Evolutionary conservation across 2,113 vertebrate genomes (phyloP).

Genomic region (Perognathus longimembris): DNA sequence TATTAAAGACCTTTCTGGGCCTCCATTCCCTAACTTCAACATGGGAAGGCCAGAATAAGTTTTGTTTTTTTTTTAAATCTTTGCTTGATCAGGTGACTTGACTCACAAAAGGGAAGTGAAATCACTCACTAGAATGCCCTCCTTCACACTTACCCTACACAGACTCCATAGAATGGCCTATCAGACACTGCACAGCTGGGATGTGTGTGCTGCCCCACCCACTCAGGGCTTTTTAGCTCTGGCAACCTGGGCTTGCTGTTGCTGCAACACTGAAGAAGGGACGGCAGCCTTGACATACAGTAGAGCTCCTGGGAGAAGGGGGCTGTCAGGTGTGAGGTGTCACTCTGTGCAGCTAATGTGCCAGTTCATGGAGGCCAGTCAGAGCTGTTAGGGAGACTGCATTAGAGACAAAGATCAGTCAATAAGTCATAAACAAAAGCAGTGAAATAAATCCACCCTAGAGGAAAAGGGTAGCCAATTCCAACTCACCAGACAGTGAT

Average conservation of each 20-base stretch:
- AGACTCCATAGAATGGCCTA: fast-evolving
- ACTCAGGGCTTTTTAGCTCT: not conserved
- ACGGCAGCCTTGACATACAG: too few relatives aligned
- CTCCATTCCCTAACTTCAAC: not conserved
- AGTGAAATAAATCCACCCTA: too few relatives aligned
- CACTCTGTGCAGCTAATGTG: not conserved
- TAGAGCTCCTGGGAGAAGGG: not conserved
- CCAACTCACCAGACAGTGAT: not conserved
- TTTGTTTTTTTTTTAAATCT: not conserved
- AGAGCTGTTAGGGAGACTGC: too few relatives aligned
- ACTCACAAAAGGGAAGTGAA: not conserved
- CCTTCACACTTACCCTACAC: not conserved
- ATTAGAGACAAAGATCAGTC: not conserved
- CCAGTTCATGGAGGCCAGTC: not conserved
- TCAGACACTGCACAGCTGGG: fast-evolving
- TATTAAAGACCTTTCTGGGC: not conserved
- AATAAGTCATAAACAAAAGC: too few relatives aligned
- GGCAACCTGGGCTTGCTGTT: too few relatives aligned
- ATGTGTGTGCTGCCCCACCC: too few relatives aligned
- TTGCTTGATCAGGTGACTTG: not conserved
- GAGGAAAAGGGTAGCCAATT: too few relatives aligned
- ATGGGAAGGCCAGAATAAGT: not conserved
- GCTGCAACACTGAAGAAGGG: too few relatives aligned
- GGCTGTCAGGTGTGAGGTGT: too few relatives aligned
- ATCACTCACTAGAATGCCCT: not conserved